Evolutionary conservation across 2,113 vertebrate species (phyloP), one percentile per base, ranked within the genome.

Genomic region (Alexandromys fortis): DNA sequence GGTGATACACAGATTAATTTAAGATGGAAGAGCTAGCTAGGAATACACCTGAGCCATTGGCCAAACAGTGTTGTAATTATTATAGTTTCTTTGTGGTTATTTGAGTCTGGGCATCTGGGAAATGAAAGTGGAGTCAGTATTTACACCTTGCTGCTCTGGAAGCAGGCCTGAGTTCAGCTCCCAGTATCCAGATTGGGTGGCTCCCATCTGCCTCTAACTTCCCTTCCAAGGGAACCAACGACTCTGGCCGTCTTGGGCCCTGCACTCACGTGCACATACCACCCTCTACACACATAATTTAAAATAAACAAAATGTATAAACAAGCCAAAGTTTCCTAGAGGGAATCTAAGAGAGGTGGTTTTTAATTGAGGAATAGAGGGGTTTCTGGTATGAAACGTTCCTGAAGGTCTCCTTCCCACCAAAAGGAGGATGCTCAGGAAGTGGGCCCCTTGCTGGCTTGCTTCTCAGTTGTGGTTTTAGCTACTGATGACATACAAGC

Each of bases 341-440:
- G 24, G 24, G 63, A 81, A 85, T 91, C 4, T 38, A 58, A 87
- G 22, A 17, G 67, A 95, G 47, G 35, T 2, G 76, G 13, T 13
- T 22, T 33, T 45, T 38, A 61, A 76, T 2, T 2, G 21, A 47
- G 55, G 90, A 58, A 78, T 47, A 77, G 92, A 76, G 14, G 28
- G 13, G 8, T 13, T 97, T 85, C 21, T 1, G 26, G 13, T n/a
- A 85, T 49, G 4, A 76, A 93, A 70, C 14, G 22, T 73, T 94
- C 77, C 47, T 77, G 89, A 89, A 88, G 91, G 73, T 76, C 14
- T 96, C 28, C 86, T 73, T 82, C 52, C 49, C 47, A 94, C 33
- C 42, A 8, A 78, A 7, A 67, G 11, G 47, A 30, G 11, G 21
- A 77, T 38, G 14, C 89, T 77, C 72, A 35, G 38, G 75, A 65